A percentile compares a stretch with the other conserved stretches of the same genome.
Evolutionary conservation across 2,113 vertebrate species (phyloP).

Genomic region (Butorides virescens): DNA sequence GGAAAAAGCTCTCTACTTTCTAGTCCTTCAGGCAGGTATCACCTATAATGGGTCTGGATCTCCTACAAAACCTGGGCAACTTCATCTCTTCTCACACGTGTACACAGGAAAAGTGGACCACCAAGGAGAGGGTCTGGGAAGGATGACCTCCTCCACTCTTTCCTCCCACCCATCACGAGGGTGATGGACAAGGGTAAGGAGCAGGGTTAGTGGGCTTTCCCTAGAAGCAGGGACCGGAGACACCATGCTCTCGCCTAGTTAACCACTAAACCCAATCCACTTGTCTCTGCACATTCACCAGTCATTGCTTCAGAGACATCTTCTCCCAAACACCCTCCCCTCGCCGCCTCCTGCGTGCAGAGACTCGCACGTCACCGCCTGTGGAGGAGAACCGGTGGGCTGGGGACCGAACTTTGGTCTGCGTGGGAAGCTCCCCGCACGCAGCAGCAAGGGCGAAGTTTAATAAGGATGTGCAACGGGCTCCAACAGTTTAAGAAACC

Average conservation of each 20-base stretch:
- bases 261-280: neutral
- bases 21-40: neutral
- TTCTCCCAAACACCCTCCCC: slow-evolving; percentile 45
- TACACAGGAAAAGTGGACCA: fast-evolving
- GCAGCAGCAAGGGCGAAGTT: slow-evolving; percentile 31
- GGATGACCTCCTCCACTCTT: neutral
- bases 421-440: slow-evolving; percentile 54
- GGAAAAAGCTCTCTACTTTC: neutral
- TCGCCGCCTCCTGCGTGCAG: slow-evolving; percentile 21
- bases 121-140: neutral
- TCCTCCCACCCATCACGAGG: neutral
- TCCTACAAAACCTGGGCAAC: neutral
- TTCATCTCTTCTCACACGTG: neutral
- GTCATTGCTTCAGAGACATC: neutral
- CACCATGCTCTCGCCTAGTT: neutral
- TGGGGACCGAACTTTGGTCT: slow-evolving; percentile 40
- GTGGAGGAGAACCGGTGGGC: slow-evolving; percentile 48
- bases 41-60: neutral
- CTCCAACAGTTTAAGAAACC: neutral
- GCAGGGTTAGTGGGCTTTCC: neutral
- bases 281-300: neutral
- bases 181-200: neutral
- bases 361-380: slow-evolving; percentile 23
- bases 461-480: neutral
- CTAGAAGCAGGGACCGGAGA: neutral